phyloP scores from a whole-genome alignment of 2,888 invertebrate genomes.

The Aporophyla lueneburgensis region DNA sequence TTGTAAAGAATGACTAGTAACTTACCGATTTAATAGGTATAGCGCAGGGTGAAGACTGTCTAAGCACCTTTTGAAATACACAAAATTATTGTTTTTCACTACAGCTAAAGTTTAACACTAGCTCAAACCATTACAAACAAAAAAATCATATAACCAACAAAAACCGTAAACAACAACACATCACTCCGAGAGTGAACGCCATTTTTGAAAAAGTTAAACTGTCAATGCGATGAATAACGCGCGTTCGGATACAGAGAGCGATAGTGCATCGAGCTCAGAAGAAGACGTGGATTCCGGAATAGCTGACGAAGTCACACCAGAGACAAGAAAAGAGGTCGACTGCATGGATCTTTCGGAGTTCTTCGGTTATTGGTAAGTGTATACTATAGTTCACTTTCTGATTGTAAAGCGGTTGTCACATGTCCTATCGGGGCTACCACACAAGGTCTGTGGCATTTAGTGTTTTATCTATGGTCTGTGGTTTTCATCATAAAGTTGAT shows the following conservation, averaged over 20 bases:
- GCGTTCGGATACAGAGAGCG: constrained; percentile 74
- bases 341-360: constrained; percentile 87
- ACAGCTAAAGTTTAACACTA: neutral
- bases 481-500: too few relatives aligned
- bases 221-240: constrained; percentile 75
- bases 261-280: constrained; percentile 79
- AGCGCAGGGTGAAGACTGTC: too few relatives aligned
- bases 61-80: neutral
- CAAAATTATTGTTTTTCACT: neutral
- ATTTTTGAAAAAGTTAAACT: constrained; percentile 24
- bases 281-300: constrained; percentile 88
- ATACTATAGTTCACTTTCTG: neutral
- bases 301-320: constrained; percentile 78
- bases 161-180: constrained; percentile 30
- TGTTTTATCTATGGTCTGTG: too few relatives aligned
- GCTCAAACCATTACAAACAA: neutral
- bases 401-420: neutral
- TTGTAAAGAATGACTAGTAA: too few relatives aligned
- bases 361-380: constrained; percentile 86
- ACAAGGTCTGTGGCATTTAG: too few relatives aligned
- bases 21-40: too few relatives aligned
- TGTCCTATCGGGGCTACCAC: too few relatives aligned
- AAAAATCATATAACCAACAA: constrained; percentile 7
- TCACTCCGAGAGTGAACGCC: constrained; percentile 32
- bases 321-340: constrained; percentile 74